A percentile compares a stretch with the other conserved stretches of the same genome.
Evolutionary conservation across 2,113 vertebrate genomes (phyloP).

Genomic region (Cephalopterus ornatus): DNA sequence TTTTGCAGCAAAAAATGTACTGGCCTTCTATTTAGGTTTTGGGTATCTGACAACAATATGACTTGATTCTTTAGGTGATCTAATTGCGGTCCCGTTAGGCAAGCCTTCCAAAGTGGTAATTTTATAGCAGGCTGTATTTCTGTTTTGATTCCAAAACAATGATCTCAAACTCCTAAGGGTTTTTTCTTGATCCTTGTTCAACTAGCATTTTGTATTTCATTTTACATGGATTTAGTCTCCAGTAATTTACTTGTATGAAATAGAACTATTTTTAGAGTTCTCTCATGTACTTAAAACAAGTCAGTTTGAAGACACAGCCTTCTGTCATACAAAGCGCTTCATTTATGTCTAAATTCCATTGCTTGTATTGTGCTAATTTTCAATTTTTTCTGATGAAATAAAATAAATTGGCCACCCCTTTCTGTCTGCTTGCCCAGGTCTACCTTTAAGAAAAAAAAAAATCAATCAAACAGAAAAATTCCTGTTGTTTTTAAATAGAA

Average conservation of each 20-base stretch:
- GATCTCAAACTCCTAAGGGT: neutral
- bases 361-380: neutral
- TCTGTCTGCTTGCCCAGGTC: neutral
- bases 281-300: neutral
- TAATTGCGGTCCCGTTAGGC: neutral
- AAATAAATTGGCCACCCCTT: neutral
- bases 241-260: neutral
- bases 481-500: neutral
- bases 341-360: neutral
- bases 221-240: neutral
- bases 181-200: neutral
- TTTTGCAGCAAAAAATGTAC: neutral
- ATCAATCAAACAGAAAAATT: neutral
- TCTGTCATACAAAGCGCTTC: accelerated
- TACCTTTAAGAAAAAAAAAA: neutral
- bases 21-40: neutral
- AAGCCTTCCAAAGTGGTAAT: neutral
- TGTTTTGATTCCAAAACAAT: neutral
- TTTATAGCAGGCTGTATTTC: neutral
- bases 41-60: neutral
- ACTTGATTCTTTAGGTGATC: neutral
- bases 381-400: neutral
- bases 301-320: neutral
- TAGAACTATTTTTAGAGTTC: neutral
- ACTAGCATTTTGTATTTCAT: neutral